Base-by-base conservation (phyloP, 2,797 vertebrate genomes). In the Onychomys leucogaster region DNA sequence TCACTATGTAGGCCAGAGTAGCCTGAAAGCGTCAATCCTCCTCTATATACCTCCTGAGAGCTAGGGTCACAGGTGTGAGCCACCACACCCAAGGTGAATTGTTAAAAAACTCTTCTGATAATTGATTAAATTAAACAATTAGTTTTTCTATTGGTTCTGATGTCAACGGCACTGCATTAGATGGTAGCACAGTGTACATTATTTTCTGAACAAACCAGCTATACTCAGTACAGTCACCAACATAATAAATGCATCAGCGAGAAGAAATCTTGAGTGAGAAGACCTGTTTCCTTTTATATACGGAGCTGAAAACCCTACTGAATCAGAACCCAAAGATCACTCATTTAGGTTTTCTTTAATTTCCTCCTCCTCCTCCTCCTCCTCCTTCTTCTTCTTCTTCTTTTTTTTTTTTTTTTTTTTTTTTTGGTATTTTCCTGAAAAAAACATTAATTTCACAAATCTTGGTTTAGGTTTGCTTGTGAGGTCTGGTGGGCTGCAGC, bases 351-450 rank as follows among this genome's bases (percentile, higher is more conserved):
- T 46, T 78, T 17, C 13, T n/a, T 37, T 46, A 59, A 4, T 82
- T 87, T 52, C 13, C 5, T 29, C 75, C 49, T 12, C 9, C 19
- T 34, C 63, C 71, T 85, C 13, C 14, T 52, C 0, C 73, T 32
- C 25, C 4, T 10, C 32, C 4, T 16, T 19, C 9, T 25, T 12
- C 27, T 16, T 14, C 21, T 1, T 34, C 29, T 23, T 76, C 2
- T 29, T 2, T 75, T 9, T 12, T 17, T 43, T 2, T 0, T 5
- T 43, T 6, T 0, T 16, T 77, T 52, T 16, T 11, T 14, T 17
- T 76, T 81, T 92, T 77, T 25, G 17, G 11, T n/a, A 73, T 86
- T 95, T 96, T 94, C 19, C 14, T 63, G 25, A 84, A 37, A 46
- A n/a, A 81, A 63, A 76, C 43, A 65, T 86, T 76, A 75, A 90